A percentile compares a stretch with the other conserved stretches of the same genome.
Evolutionary conservation across 1,140 invertebrate genomes (phyloP).

Genomic region (Eueides isabella): DNA sequence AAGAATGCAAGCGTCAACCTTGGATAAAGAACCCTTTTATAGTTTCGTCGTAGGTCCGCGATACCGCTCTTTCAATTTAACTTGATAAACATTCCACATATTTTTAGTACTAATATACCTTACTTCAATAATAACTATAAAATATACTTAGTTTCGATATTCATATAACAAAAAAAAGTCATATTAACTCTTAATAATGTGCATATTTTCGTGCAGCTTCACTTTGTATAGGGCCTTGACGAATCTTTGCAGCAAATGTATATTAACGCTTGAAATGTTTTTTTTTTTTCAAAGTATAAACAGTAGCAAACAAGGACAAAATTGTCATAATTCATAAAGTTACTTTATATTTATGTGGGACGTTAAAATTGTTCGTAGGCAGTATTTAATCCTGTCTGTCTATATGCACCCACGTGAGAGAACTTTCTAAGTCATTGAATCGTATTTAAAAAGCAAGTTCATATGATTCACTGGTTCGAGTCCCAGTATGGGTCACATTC

Average conservation of each 20-base stretch:
- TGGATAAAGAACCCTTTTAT: constrained; percentile 18
- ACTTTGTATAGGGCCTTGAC: constrained; percentile 22
- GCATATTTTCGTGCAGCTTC: background rate
- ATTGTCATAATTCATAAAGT: background rate
- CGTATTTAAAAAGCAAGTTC: constrained; percentile 59
- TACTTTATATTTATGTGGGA: constrained; percentile 42
- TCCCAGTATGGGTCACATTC: constrained; percentile 80
- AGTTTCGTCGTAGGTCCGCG: background rate
- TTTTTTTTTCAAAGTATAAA: constrained; percentile 15
- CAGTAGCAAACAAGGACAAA: constrained; percentile 23
- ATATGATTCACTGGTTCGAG: constrained; percentile 68
- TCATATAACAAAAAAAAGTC: background rate
- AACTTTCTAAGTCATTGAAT: constrained; percentile 68
- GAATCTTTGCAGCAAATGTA: constrained; percentile 16
- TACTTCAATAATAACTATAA: background rate
- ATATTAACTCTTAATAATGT: background rate
- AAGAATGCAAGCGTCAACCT: constrained; percentile 43
- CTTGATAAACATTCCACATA: background rate
- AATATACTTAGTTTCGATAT: background rate
- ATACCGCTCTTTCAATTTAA: background rate
- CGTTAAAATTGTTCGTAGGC: constrained; percentile 45
- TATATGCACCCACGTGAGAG: constrained; percentile 57
- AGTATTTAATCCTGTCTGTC: constrained; percentile 52
- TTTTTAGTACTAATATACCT: background rate
- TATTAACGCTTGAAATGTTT: constrained; percentile 2